These are phyloP conservation scores for Lycophotia porphyrea DNA, from an alignment of 2,888 invertebrate genomes.

Conservation along the genomic window DNA sequence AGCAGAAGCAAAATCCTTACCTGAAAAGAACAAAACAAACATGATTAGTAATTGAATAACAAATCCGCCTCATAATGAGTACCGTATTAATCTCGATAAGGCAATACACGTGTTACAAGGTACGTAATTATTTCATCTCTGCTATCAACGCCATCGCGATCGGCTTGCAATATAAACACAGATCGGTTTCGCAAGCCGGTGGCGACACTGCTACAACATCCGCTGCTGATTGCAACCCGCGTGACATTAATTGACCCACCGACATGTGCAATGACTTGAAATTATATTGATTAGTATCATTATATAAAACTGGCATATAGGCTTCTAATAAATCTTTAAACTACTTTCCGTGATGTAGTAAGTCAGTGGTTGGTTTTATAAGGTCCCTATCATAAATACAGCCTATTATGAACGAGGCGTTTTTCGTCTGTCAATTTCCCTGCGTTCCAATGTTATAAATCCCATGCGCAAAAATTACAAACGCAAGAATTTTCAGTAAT, in stretches of 20 bases:
- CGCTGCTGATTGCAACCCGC: conserved; percentile 67
- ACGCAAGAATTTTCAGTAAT: neutral
- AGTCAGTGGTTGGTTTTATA: neutral
- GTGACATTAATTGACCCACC: conserved; percentile 69
- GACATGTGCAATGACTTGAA: conserved; percentile 57
- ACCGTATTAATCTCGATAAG: conserved; percentile 58
- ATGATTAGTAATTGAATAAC: conserved; percentile 48
- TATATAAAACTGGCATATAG: conserved; percentile 20
- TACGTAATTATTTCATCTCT: conserved; percentile 59
- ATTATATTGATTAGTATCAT: conserved; percentile 43
- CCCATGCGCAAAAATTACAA: neutral
- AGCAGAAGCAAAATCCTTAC: conserved; percentile 62
- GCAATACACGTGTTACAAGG: conserved; percentile 59
- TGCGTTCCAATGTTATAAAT: neutral
- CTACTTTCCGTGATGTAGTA: neutral
- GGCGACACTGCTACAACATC: conserved; percentile 71
- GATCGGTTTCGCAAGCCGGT: conserved; percentile 71
- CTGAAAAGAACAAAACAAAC: conserved; percentile 67
- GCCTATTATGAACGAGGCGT: neutral
- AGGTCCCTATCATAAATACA: neutral
- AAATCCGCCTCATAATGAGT: conserved; percentile 40
- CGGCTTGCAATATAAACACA: conserved; percentile 63
- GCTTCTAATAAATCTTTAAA: conserved; percentile 1
- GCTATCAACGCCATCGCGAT: conserved; percentile 43
- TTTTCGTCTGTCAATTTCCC: neutral